A percentile compares a stretch with the other conserved stretches of the same genome.
These are phyloP conservation scores for Tachypleus tridentatus DNA, from an alignment of 1,140 invertebrate genomes.

Conservation along the genomic window DNA sequence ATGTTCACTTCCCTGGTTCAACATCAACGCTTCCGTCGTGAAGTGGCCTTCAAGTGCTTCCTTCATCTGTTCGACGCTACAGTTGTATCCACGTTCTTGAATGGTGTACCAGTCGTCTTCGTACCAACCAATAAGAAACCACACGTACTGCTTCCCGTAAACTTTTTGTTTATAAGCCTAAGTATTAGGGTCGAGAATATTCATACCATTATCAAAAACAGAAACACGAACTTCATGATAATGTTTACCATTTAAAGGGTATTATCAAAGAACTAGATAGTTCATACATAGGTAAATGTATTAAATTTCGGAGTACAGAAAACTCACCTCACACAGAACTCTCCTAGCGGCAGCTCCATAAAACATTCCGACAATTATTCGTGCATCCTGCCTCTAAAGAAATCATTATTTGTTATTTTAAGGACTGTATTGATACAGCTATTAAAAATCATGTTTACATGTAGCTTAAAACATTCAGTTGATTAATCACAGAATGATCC, in stretches of 20 bases:
- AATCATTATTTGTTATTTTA: not conserved
- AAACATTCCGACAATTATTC: slow-evolving; percentile 95
- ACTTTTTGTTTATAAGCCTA: slow-evolving; percentile 75
- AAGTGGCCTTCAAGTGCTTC: slow-evolving; percentile 91
- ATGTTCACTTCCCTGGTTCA: slow-evolving; percentile 80
- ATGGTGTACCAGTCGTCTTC: slow-evolving; percentile 97
- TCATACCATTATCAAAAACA: no score
- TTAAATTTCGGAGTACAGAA: not conserved
- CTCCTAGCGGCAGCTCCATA: slow-evolving; percentile 91
- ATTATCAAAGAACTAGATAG: no score
- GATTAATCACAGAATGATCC: no score
- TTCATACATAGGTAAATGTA: no score
- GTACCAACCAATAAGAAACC: slow-evolving; percentile 99
- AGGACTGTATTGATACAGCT: not conserved
- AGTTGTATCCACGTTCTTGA: slow-evolving; percentile 79
- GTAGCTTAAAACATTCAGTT: no score
- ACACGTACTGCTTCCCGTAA: slow-evolving; percentile 93
- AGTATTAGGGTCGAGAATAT: no score
- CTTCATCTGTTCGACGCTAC: slow-evolving; percentile 83
- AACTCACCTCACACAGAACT: slow-evolving; percentile 82
- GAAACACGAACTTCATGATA: no score
- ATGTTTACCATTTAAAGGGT: no score
- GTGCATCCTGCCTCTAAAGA: slow-evolving; percentile 65
- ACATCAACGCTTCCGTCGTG: slow-evolving; percentile 96
- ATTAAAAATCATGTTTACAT: not conserved